Conservation (phyloP, 2,113 vertebrate species). For the Brachyhypopomus occidentalis region DNA sequence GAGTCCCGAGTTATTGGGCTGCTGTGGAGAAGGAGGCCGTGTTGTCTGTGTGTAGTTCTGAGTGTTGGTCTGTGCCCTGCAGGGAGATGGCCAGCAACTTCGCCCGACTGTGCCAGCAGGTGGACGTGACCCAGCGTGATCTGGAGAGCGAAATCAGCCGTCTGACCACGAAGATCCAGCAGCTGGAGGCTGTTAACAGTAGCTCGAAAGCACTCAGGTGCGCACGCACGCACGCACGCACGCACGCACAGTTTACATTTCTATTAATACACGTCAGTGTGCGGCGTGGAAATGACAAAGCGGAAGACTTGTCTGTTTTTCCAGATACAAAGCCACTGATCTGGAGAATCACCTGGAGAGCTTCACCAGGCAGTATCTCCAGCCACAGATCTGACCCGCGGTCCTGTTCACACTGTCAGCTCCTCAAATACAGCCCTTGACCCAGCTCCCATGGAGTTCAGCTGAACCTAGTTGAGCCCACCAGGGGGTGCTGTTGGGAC, state of each 20-base stretch:
- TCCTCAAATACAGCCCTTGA: not conserved
- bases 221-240: constrained; percentile 52
- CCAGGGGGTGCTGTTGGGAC: not conserved
- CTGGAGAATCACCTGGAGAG: constrained; percentile 87
- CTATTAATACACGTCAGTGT: no score
- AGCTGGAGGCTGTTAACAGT: constrained; percentile 85
- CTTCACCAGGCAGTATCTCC: constrained; percentile 88
- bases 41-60: not conserved
- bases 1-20: no score
- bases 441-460: not conserved
- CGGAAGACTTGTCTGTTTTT: constrained; percentile 47
- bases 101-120: constrained; percentile 91
- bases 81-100: constrained; percentile 96
- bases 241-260: no score
- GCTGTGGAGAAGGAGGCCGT: no score
- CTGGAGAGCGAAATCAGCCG: constrained; percentile 83
- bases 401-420: not conserved
- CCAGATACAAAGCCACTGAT: constrained; percentile 90
- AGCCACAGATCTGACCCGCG: constrained; percentile 66
- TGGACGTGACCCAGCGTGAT: constrained; percentile 87
- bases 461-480: not conserved
- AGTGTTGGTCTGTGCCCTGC: constrained; percentile 54
- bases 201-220: constrained; percentile 88
- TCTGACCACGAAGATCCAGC: constrained; percentile 84
- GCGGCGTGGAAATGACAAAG: no score